A percentile compares a stretch with the other conserved stretches of the same genome.
Evolutionary conservation across 2,113 vertebrate species (phyloP).

Genomic region (Capreolus pygargus): DNA sequence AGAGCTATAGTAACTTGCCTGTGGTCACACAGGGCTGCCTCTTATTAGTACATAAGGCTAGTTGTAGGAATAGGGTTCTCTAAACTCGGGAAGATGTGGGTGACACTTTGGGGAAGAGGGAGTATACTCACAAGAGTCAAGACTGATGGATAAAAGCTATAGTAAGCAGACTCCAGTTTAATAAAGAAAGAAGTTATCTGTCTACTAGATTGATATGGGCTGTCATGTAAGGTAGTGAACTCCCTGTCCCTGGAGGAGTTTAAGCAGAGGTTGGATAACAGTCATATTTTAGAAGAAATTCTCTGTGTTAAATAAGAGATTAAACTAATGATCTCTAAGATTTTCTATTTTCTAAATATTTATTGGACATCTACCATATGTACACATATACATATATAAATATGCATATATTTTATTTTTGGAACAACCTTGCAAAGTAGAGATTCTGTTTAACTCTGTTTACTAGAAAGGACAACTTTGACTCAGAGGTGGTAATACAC

Average conservation of each 20-base stretch:
- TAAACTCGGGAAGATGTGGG: background rate
- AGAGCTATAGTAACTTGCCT: background rate
- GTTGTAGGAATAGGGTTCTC: background rate
- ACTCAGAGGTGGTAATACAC: background rate
- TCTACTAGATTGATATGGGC: background rate
- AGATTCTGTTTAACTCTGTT: slow-evolving; percentile 1
- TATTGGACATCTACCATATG: background rate
- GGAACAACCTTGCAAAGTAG: background rate
- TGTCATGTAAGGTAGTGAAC: background rate
- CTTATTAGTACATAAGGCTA: background rate
- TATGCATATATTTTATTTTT: background rate
- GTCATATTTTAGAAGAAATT: slow-evolving; percentile 29
- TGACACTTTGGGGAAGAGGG: background rate
- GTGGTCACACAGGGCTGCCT: background rate
- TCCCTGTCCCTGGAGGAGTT: background rate
- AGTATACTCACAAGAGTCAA: background rate
- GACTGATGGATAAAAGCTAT: background rate
- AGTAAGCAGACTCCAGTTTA: background rate
- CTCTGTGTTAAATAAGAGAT: background rate
- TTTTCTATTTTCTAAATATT: slow-evolving; percentile 16
- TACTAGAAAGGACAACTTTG: background rate
- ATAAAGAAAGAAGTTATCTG: background rate
- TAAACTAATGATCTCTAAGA: slow-evolving; percentile 22
- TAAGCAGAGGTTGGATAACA: background rate
- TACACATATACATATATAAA: background rate